These are phyloP conservation scores for Ramphastos sulfuratus DNA, from an alignment of 2,113 vertebrate genomes.

Conservation along the genomic window DNA sequence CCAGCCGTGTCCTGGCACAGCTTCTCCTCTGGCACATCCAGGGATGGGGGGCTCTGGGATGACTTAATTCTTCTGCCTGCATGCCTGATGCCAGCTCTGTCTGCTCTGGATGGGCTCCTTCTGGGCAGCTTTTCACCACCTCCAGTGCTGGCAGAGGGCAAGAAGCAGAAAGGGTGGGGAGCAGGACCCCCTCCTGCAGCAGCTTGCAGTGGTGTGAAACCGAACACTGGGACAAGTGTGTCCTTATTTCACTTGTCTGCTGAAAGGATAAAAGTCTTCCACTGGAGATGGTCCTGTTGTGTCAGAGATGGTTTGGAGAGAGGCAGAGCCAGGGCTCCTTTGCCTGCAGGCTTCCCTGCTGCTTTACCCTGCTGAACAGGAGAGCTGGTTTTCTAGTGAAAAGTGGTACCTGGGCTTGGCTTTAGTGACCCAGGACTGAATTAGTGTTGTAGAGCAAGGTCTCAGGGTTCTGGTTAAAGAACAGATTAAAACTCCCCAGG, in stretches of 20 bases:
- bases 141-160: not conserved
- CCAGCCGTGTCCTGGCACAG: not conserved
- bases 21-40: not conserved
- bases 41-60: not conserved
- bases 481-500: not conserved
- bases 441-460: no score
- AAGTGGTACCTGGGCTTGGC: not conserved
- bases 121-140: rapidly evolving
- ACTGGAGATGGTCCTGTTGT: not conserved
- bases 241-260: not conserved
- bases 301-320: not conserved
- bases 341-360: not conserved
- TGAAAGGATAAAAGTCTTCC: not conserved
- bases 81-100: rapidly evolving
- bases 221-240: not conserved
- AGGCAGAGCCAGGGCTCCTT: not conserved
- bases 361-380: not conserved
- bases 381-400: not conserved
- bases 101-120: rapidly evolving
- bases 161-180: not conserved
- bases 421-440: not conserved
- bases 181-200: not conserved
- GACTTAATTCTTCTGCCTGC: not conserved
- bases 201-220: not conserved
- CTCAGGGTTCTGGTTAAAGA: not conserved